These are phyloP conservation scores for Drosophila watanabei DNA, from an alignment of 1,140 invertebrate species.

Conservation along the genomic window DNA sequence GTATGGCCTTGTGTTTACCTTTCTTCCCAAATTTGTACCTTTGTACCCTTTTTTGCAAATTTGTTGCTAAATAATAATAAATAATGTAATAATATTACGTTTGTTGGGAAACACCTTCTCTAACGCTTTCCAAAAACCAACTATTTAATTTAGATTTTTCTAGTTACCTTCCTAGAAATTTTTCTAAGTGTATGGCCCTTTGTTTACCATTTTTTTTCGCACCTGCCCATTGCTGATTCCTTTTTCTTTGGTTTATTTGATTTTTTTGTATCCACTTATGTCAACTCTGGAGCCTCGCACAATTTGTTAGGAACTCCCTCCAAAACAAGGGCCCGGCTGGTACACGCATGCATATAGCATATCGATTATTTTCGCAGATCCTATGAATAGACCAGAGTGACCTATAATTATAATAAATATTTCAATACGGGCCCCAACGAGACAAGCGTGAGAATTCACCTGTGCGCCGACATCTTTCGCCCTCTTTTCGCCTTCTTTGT, in stretches of 20 bases:
- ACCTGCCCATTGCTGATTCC: constrained; percentile 9
- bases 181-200: background rate
- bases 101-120: too few species aligned
- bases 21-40: background rate
- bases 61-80: background rate
- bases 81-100: background rate
- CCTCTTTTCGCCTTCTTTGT: constrained; percentile 1
- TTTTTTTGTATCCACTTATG: constrained; percentile 44
- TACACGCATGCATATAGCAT: constrained; percentile 63
- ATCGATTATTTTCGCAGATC: constrained; percentile 63
- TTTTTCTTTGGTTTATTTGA: background rate
- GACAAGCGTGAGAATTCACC: constrained; percentile 68
- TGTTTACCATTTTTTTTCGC: background rate
- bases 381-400: constrained; percentile 65
- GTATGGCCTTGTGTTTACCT: too few species aligned
- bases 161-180: background rate
- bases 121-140: background rate
- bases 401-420: constrained; percentile 78
- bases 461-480: constrained; percentile 30
- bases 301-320: constrained; percentile 55
- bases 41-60: too few species aligned
- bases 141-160: background rate
- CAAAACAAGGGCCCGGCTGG: background rate
- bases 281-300: constrained; percentile 55
- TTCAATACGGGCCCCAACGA: constrained; percentile 44